Evolutionary conservation across 2,113 vertebrate genomes (phyloP).

Genomic region (Phoxinus phoxinus): DNA sequence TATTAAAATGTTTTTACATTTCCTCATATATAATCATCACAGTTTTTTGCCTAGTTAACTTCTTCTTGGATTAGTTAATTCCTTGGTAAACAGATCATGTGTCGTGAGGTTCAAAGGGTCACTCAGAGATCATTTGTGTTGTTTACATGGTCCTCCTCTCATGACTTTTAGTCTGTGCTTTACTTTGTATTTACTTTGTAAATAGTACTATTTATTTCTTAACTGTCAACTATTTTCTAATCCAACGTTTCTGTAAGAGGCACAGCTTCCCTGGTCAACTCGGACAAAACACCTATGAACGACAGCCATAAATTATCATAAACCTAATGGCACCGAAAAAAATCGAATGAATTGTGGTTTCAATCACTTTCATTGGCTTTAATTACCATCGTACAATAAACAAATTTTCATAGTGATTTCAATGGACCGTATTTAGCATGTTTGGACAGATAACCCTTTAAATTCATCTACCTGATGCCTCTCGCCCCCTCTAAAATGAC

Average conservation of each 20-base stretch:
- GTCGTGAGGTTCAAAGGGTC: not conserved
- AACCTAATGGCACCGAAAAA: not conserved
- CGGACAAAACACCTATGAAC: not conserved
- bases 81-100: not conserved
- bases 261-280: not conserved
- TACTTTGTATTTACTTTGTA: too few relatives aligned
- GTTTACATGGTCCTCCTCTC: not conserved
- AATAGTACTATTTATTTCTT: not conserved
- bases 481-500: conserved; percentile 31
- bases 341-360: not conserved
- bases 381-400: not conserved
- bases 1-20: not conserved
- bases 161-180: not conserved
- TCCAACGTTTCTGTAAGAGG: not conserved
- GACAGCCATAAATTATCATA: not conserved
- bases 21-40: not conserved
- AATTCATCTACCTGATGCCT: conserved; percentile 38
- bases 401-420: not conserved
- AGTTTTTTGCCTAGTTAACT: not conserved
- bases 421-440: not conserved
- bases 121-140: not conserved
- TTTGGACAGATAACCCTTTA: conserved; percentile 36
- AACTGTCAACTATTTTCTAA: not conserved
- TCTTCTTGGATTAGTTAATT: not conserved
- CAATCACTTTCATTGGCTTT: not conserved